phyloP scores from a whole-genome alignment of 2,113 vertebrate genomes.

The Candoia aspera region DNA sequence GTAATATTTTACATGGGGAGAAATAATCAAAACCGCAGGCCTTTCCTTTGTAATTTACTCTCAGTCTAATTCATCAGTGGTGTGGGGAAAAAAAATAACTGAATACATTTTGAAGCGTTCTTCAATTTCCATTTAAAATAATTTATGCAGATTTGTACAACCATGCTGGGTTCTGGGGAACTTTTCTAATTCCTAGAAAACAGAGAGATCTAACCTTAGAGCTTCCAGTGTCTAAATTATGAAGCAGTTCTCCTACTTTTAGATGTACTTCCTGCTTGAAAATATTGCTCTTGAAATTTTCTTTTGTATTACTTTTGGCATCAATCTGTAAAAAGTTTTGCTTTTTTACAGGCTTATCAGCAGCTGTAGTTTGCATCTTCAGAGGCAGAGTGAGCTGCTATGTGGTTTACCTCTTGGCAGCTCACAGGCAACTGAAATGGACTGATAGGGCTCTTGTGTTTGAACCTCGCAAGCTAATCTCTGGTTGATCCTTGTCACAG shows the following conservation, averaged over 20 bases:
- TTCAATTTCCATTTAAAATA: slow-evolving; percentile 6
- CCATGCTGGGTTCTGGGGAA: background rate
- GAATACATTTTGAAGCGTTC: slow-evolving; percentile 22
- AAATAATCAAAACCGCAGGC: slow-evolving; percentile 8
- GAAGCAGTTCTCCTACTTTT: background rate
- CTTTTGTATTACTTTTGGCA: background rate
- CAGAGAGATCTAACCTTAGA: background rate
- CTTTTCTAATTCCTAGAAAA: background rate
- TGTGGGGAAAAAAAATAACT: background rate
- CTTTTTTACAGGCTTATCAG: background rate
- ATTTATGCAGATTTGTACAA: slow-evolving; percentile 7
- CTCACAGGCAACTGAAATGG: no score
- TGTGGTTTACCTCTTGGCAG: no score
- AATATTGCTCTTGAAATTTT: background rate
- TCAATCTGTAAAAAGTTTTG: background rate
- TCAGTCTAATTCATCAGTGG: background rate
- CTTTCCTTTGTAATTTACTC: background rate
- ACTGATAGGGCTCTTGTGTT: no score
- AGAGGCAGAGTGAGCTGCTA: no score
- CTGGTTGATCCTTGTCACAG: background rate
- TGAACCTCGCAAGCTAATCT: background rate
- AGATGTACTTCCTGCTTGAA: background rate
- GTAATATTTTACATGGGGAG: background rate
- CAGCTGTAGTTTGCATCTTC: background rate
- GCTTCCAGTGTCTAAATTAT: background rate